Base-by-base conservation (phyloP, 1,140 invertebrate genomes). In the Tribolium castaneum region DNA sequence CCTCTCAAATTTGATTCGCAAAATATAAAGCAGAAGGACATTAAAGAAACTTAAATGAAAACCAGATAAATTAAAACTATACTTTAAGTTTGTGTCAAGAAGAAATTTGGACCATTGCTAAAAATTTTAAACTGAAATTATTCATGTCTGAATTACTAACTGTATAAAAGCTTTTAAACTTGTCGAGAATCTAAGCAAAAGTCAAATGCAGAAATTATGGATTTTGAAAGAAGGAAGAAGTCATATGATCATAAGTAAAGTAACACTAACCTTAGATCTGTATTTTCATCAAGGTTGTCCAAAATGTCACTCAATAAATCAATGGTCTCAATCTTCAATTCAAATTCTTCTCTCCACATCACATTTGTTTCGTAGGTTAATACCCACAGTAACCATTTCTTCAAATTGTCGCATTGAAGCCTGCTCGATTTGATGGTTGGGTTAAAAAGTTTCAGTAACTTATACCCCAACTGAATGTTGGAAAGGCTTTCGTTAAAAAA, bases 391-490 rank as follows among this genome's bases (percentile, higher is more conserved):
- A 76, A 25, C 73, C 78, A 76, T 2, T 70, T 79, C 66, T 74
- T 62, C 10, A 78, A 49, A 49, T 72, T 35, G 10, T 73, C 70
- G 13, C n/a, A 14, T 7, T 70, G 3, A 1, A 16, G 12, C 25
- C 49, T 39, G 16, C 25, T 49, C 5, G 6, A 1, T 22, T 70
- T 78, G 7, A 74, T 72, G 3, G 77, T 19, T 13, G 52, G 66
- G 45, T 25, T 56, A 6, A 79, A 52, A 70, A 56, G 9, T n/a
- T 30, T 52, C 3, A 80, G 51, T 34, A 81, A 77, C 13, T 77
- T 39, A 3, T 79, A 7, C 22, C 80, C 78, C 59, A 66, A n/a
- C 22, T 45, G 1, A 9, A 62, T 22, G 16, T 59, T 78, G 2
- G 5, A 14, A 30, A 25, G 2, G 35, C 45, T 71, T 22, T n/a